Evolutionary conservation across 2,888 invertebrate species (phyloP), one percentile per base, ranked within the genome.

Genomic region (Euplexia lucipara): DNA sequence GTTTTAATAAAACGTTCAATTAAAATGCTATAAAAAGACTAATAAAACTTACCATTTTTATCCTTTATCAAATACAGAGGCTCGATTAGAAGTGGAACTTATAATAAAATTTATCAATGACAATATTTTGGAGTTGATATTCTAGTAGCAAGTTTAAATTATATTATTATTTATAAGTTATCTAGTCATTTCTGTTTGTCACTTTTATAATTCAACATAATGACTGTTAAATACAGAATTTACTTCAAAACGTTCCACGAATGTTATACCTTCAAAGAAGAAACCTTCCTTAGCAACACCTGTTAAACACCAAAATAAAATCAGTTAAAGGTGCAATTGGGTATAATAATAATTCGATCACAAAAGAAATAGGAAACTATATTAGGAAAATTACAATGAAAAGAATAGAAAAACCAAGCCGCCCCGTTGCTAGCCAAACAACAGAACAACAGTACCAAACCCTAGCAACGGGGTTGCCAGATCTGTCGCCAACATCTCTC

Each of bases 1-100:
- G 26, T 65, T 69, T 51, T 12, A 60, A 72, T 81, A 81, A 69
- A 71, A 67, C 20, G n/a, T 60, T 70, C 57, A 79, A 70, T 81
- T 79, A 65, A 79, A 72, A 67, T 51, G n/a, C 53, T 41, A 67
- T 81, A 58, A 78, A 79, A 57, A 47, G 16, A 45, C 6, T 62
- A 14, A 45, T 68, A 45, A 64, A 63, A 60, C 20, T 34, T 39
- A 32, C 34, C 5, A 54, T 69, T 60, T 45, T 66, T 53, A 63
- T 59, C 48, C 74, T 73, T 72, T 32, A 52, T 57, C 54, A 44
- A 56, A 77, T 44, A 56, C 35, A 47, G 39, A 56, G 64, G 45
- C 67, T 37, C 26, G 16, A 20, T 53, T 72, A 34, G 26, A 16
- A 52, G 16, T 34, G 16, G 10, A 37, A 39, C 69, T n/a, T n/a